These are phyloP conservation scores for Collichthys lucidus DNA, from an alignment of 2,113 vertebrate genomes.

Conservation along the genomic window DNA sequence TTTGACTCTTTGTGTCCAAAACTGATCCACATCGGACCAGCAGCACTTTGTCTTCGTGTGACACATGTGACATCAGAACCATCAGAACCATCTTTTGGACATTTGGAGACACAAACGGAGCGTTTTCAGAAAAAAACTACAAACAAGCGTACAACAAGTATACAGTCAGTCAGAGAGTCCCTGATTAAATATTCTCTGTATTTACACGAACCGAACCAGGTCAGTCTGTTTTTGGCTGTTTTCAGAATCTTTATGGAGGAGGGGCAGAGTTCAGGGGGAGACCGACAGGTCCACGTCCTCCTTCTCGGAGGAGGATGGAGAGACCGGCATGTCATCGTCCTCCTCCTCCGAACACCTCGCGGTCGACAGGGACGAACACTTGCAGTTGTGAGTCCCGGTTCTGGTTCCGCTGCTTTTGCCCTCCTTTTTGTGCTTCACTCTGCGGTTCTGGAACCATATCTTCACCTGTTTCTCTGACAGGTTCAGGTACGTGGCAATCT, in stretches of 20 bases:
- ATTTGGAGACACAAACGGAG: constrained; percentile 46
- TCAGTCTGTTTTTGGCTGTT: constrained; percentile 81
- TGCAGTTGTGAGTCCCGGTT: constrained; percentile 88
- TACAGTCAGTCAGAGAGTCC: constrained; percentile 78
- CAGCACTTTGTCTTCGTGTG: constrained; percentile 47
- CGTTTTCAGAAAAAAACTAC: constrained; percentile 84
- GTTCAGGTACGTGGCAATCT: constrained; percentile 99
- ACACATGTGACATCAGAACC: too few relatives aligned
- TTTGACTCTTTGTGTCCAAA: too few relatives aligned
- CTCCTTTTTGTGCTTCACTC: constrained; percentile 99
- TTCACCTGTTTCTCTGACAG: constrained; percentile 99
- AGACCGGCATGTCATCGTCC: constrained; percentile 93
- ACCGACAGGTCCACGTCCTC: constrained; percentile 94
- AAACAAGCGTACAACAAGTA: constrained; percentile 85
- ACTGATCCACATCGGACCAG: constrained; percentile 64
- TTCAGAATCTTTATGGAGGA: constrained; percentile 63
- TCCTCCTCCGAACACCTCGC: constrained; percentile 92
- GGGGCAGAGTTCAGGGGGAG: constrained; percentile 84
- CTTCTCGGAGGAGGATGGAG: constrained; percentile 95
- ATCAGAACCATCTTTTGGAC: too few relatives aligned
- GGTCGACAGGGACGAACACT: constrained; percentile 92
- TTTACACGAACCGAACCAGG: constrained; percentile 76
- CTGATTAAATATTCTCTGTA: constrained; percentile 84
- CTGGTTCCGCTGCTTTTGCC: constrained; percentile 91
- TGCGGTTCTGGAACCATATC: constrained; percentile 99